Conservation (phyloP, 2,888 invertebrate species). For the Eristalinus aeneus region DNA sequence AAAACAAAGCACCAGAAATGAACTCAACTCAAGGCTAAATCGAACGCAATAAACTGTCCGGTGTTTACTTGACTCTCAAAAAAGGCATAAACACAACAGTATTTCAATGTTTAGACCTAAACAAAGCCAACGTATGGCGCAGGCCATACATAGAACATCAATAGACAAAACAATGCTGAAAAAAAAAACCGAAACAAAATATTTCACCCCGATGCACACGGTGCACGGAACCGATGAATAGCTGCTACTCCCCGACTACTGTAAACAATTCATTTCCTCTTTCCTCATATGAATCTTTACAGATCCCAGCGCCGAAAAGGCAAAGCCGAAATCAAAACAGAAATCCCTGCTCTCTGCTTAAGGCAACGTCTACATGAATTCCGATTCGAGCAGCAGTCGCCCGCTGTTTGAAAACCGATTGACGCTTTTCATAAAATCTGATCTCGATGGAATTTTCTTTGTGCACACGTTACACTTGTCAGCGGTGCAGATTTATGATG, state of each 20-base stretch:
- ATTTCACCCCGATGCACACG: background rate
- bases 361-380: background rate
- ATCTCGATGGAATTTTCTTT: conserved; percentile 33
- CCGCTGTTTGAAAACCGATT: conserved; percentile 14
- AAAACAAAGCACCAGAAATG: background rate
- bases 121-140: background rate
- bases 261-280: conserved; percentile 25
- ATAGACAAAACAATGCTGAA: background rate
- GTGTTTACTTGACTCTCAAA: background rate
- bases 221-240: background rate
- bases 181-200: background rate
- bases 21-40: background rate
- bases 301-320: background rate
- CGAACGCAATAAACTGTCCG: background rate
- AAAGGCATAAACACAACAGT: background rate
- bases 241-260: conserved; percentile 9
- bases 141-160: background rate
- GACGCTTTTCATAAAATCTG: conserved; percentile 9
- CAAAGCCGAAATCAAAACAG: background rate
- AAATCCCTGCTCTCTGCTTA: background rate
- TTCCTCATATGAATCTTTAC: background rate
- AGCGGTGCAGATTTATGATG: conserved; percentile 42
- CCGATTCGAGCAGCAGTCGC: background rate
- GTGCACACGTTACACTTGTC: conserved; percentile 20
- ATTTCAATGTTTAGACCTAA: background rate